Base-by-base conservation (phyloP, 1,140 invertebrate genomes). In the Penaeus vannamei region DNA sequence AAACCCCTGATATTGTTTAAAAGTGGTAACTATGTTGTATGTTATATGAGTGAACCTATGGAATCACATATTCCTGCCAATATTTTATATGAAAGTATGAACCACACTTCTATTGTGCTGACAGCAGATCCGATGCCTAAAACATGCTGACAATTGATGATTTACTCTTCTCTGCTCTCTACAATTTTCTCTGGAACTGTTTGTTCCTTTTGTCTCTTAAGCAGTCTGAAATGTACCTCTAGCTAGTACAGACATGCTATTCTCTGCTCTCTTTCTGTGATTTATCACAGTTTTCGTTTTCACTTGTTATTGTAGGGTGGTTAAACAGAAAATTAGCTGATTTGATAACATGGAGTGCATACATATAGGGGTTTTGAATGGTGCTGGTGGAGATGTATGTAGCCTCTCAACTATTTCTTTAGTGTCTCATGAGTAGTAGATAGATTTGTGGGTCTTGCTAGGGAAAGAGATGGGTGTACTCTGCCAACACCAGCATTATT, bases 21-120 rank as follows among this genome's bases (percentile, higher is more conserved):
- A 66, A 80, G 77, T 59, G 61, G 42, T 81, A 42, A 32, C 79
- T 82, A 66, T 66, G 77, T 82, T 82, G 36, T 46, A 64, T 64
- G 61, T 61, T 64, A 66, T 26, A 59, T 81, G 60, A 79, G 59
- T 82, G 77, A 87, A 77, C 66, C 87, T 83, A 77, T 89, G 87
- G 87, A 89, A 89, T 89, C 87, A 85, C 87, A 89, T 89, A 84
- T 84, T 89, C 87, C 87, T 89, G 87, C 87, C 87, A 89, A 64
- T 89, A 89, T 61, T 80, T 79, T 84, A 80, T 79, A 84, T 53
- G 53, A 84, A 76, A 84, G 81, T 53, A 64, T 76, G 53, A 59
- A 66, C 69, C 69, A 64, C 53, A 62, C 19, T 20, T 76, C n/a
- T 79, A 46, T 79, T 79, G 36, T 80, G 77, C 86, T 82, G 86